Conservation (phyloP, 2,888 invertebrate genomes). For the Heteropelma amictum region DNA sequence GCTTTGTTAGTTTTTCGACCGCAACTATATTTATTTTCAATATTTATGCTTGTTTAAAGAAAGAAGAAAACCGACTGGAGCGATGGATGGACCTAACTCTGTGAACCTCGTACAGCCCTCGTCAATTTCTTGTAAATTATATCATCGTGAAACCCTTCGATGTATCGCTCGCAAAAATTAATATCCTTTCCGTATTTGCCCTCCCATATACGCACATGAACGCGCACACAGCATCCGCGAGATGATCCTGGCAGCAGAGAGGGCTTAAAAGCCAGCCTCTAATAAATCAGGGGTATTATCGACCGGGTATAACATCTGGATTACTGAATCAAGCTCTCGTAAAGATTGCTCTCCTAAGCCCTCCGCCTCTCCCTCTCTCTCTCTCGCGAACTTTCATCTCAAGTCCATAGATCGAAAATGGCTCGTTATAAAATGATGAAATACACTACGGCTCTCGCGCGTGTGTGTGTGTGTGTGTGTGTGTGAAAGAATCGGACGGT, state of each 20-base stretch:
- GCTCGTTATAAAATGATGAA: constrained; percentile 54
- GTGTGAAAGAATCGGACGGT: not conserved
- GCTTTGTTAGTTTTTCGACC: no score
- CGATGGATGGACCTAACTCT: no score
- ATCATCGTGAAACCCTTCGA: not conserved
- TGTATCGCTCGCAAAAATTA: no score
- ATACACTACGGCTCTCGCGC: constrained; percentile 54
- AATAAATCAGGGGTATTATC: constrained; percentile 41
- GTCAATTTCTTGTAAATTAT: no score
- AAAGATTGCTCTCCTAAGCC: constrained; percentile 5
- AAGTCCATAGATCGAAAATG: constrained; percentile 45
- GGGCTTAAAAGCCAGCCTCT: constrained; percentile 33
- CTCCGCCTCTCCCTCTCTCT: not conserved
- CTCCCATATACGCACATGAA: no score
- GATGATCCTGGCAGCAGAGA: not conserved
- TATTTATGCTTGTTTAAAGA: no score
- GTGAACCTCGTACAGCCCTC: no score
- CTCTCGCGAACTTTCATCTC: not conserved
- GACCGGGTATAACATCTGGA: constrained; percentile 38
- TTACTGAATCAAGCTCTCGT: constrained; percentile 32
- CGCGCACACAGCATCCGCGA: not conserved
- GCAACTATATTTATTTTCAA: no score
- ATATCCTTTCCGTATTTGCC: no score
- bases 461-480: not conserved
- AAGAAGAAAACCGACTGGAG: no score